A percentile compares a stretch with the other conserved stretches of the same genome.
phyloP scores from a whole-genome alignment of 2,888 invertebrate genomes.

The Embidobia sp. region DNA sequence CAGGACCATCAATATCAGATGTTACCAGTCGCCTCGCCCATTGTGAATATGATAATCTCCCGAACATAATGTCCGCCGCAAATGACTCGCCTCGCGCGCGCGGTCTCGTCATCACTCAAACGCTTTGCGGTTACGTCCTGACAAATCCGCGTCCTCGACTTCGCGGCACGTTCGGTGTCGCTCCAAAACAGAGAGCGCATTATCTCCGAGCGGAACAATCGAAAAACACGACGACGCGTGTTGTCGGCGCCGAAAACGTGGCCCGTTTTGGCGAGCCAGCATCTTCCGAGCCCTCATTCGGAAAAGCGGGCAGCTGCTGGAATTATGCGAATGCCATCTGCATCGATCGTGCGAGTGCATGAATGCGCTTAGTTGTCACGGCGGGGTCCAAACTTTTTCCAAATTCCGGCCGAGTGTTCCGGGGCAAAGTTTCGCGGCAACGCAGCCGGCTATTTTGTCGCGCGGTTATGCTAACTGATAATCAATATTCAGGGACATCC shows the following conservation, averaged over 20 bases:
- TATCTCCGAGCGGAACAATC: constrained; percentile 43
- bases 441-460: constrained; percentile 2
- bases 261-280: constrained; percentile 23
- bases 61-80: constrained; percentile 42
- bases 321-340: constrained; percentile 73
- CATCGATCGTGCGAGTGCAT: constrained; percentile 73
- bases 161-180: constrained; percentile 50
- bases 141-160: constrained; percentile 53
- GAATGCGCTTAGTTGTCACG: too few relatives aligned
- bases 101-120: constrained; percentile 42
- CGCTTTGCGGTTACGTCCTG: constrained; percentile 50
- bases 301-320: constrained; percentile 57
- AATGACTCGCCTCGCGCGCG: constrained; percentile 6
- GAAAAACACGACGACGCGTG: constrained; percentile 39
- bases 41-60: constrained; percentile 53
- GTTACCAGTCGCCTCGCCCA: constrained; percentile 17
- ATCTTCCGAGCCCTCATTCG: constrained; percentile 25
- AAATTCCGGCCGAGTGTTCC: too few relatives aligned
- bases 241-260: constrained; percentile 27
- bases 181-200: constrained; percentile 32
- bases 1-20: constrained; percentile 55
- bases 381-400: constrained; percentile 71
- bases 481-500: constrained; percentile 13
- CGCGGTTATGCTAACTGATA: constrained; percentile 25
- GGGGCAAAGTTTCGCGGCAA: constrained; percentile 2